Base-by-base conservation (phyloP, 1,140 invertebrate species). In the Papilio aristodemus region DNA sequence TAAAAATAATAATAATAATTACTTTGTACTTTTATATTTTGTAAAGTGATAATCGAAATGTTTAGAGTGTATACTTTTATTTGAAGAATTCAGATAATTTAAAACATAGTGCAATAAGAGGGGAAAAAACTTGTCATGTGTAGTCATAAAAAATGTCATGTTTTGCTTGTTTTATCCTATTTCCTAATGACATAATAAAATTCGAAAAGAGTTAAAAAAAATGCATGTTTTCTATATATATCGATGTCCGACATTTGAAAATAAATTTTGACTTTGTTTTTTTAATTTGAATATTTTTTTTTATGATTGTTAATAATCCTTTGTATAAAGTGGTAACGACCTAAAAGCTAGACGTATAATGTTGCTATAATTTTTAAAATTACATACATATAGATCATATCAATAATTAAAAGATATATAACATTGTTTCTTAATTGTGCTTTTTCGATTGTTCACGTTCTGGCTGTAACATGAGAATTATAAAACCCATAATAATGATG, bases 21-120 rank as follows among this genome's bases (percentile, higher is more conserved):
- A 54, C 19, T 54, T 54, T 54, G 19, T 54, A 54, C 46, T 54
- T 54, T 54, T 54, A 25, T 54, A 54, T 54, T 54, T 54, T 54
- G 19, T 54, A 54, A 5, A 43, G 46, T 54, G 46, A 54, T 50
- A 50, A 50, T 43, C 14, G 19, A 46, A 46, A 54, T 54, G 22
- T 54, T 50, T 50, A 22, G 27, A 50, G 46, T n/a, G 43, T 10
- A 22, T 14, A 43, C n/a, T 50, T 22, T 50, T 11, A 50, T 50
- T 54, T 54, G 19, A 54, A 11, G 46, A 11, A 54, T 54, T 19
- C 10, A 9, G 46, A 54, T 22, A 54, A 54, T 19, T 50, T 50
- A 50, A 54, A 54, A 22, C 19, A 32, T 54, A 54, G 46, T 54
- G 46, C 46, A 54, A 54, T 54, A 54, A 54, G 46, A 22, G 10